Base-by-base conservation (phyloP, 1,140 invertebrate genomes). In the Macrobrachium rosenbergii region DNA sequence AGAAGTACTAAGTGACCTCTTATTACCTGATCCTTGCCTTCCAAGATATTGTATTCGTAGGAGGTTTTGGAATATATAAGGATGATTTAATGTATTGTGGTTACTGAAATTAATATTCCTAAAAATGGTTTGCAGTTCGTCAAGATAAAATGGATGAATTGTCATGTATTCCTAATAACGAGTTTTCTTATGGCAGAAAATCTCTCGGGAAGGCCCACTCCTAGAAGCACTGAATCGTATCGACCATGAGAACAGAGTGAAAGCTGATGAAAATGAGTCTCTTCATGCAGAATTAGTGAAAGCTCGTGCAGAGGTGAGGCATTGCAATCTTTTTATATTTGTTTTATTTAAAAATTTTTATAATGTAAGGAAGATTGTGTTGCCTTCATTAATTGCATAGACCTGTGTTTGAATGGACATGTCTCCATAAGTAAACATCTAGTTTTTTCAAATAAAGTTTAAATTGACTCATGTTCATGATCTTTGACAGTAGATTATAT, bases 171-270 rank as follows among this genome's bases (percentile, higher is more conserved):
- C 52, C 52, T 52, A 52, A 52, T 52, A 10, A 8, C 12, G 7
- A 52, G 52, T 52, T 2, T 52, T 52, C 12, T 52, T 10, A 8
- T 52, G 52, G 52, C 85, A 87, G 85, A 87, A 87, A 87, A 2
- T 82, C 23, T 87, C 85, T 10, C 78, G 85, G 17, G 85, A 87
- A 52, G 43, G 21, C 21, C 85, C 85, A n/a, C 73, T 87, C 19
- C 23, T 87, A 21, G 67, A 75, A 21, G 85, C 85, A 21, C 37
- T 87, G 78, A 87, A 82, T 58, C 78, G 52, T 14, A 82, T 82
- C 45, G 85, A 87, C 23, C 85, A 37, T 2, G 78, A 87, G 21
- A 81, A 87, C 43, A 78, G 85, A 19, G 17, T 87, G 6, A 60
- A 75, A 23, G 52, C 16, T 12, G 78, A 80, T 12, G 85, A 87